Evolutionary conservation across 64 coral and sea anemone species (phyloP), one percentile per base, ranked within the genome.

Genomic region (Pocillopora verrucosa): DNA sequence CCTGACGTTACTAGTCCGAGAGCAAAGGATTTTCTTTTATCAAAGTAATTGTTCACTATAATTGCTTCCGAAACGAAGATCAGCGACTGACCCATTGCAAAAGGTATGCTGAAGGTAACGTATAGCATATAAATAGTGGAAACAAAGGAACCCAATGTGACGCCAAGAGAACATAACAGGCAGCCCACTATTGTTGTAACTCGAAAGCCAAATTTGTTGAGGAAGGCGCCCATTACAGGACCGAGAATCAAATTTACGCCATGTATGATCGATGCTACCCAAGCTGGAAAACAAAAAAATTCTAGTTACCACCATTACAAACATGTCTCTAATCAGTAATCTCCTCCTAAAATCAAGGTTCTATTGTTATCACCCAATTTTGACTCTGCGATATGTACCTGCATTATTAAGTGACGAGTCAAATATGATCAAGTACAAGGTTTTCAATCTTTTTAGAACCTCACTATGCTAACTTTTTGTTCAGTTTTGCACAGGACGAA

Each of bases 21-120:
- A 34, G 82, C 82, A 12, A 85, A 4, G 16, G 82, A 85, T 70
- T 65, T 85, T 85, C 82, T 85, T 58, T 85, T 70, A 15, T 10
- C 38, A 41, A 85, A 85, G 82, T 85, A 85, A 25, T 57, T 63
- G 30, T 63, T 56, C 1, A 65, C 82, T 26, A 85, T 67, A 15
- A 85, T 45, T 1, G 82, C 25, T 16, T 20, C 13, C 24, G 64
- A 15, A n/a, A 85, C 41, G 38, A 57, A 85, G 56, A 72, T n/a
- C 38, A 72, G 34, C 22, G 64, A 22, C 9, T 20, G 2, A 2
- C 82, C 82, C 34, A 85, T 1, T 1, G 17, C 82, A 72, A 85
- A 85, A 13, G 82, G 82, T n/a, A 72, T 15, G 70, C 82, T 85
- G 3, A 85, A 85, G 64, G 64, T 14, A 3, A 85, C 15, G 65